These are phyloP conservation scores for Arremon brunneinucha DNA, from an alignment of 2,797 vertebrate genomes.

Conservation along the genomic window DNA sequence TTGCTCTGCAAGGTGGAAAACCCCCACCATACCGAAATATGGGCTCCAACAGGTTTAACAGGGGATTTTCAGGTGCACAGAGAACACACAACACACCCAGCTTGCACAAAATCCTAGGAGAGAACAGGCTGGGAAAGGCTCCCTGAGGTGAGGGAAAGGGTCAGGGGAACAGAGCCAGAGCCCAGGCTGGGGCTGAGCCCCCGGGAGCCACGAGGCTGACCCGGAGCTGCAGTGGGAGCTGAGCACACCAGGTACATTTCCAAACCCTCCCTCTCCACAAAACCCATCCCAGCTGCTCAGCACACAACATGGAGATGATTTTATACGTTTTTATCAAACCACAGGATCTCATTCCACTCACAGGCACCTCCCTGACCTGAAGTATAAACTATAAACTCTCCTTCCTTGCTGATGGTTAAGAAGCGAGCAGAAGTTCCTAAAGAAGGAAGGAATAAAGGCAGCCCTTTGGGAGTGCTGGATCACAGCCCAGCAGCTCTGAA, in stretches of 20 bases:
- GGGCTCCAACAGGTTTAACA: background rate
- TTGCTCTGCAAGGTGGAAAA: background rate
- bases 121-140: background rate
- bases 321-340: background rate
- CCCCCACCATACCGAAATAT: background rate
- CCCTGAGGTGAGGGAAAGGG: fast-evolving
- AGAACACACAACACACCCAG: background rate
- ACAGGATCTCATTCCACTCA: background rate
- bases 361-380: background rate
- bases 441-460: background rate
- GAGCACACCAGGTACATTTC: background rate
- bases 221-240: fast-evolving
- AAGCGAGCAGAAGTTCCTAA: background rate
- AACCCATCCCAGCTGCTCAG: background rate
- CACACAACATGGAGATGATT: fast-evolving
- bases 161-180: background rate
- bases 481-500: background rate
- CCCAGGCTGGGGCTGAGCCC: background rate
- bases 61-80: background rate
- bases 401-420: background rate
- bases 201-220: background rate
- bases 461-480: background rate
- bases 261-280: background rate
- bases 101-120: background rate
- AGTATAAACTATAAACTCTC: background rate